A percentile compares a stretch with the other conserved stretches of the same genome.
phyloP scores from a whole-genome alignment of 2,888 invertebrate species.

The Monopis laevigella region DNA sequence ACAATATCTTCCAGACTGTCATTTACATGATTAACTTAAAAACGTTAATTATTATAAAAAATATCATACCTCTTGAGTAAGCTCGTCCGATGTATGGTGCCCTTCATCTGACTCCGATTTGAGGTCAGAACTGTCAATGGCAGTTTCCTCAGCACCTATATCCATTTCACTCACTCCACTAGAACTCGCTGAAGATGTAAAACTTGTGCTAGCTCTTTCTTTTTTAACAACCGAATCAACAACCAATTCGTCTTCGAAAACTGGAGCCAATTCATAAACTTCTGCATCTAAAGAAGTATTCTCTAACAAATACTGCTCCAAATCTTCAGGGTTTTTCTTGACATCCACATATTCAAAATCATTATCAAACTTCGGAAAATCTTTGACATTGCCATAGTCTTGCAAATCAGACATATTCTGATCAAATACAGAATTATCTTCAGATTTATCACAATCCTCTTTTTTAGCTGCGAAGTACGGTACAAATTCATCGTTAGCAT shows the following conservation, averaged over 20 bases:
- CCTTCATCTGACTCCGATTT: slow-evolving; percentile 57
- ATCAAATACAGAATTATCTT: slow-evolving; percentile 55
- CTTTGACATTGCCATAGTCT: slow-evolving; percentile 58
- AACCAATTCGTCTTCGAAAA: slow-evolving; percentile 50
- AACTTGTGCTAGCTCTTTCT: slow-evolving; percentile 59
- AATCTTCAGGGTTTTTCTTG: slow-evolving; percentile 45
- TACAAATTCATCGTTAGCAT: slow-evolving; percentile 52
- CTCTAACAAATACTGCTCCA: slow-evolving; percentile 51
- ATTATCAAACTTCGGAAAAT: slow-evolving; percentile 42
- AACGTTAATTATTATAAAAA: slow-evolving; percentile 3
- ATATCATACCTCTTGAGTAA: slow-evolving; percentile 58
- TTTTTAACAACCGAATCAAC: slow-evolving; percentile 41
- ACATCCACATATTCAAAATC: slow-evolving; percentile 51
- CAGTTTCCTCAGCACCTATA: slow-evolving; percentile 33
- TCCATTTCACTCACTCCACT: slow-evolving; percentile 63
- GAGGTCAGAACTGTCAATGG: slow-evolving; percentile 31
- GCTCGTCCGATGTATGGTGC: slow-evolving; percentile 54
- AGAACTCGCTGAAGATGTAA: slow-evolving; percentile 50
- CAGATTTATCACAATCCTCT: slow-evolving; percentile 42
- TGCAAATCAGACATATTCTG: slow-evolving; percentile 68
- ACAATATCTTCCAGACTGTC: too few species aligned
- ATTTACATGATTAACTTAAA: too few species aligned
- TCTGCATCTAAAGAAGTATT: slow-evolving; percentile 52
- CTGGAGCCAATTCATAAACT: slow-evolving; percentile 45
- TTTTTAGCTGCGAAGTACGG: slow-evolving; percentile 46